Evolutionary conservation across 2,797 vertebrate species (phyloP), one percentile per base, ranked within the genome.

Genomic region (Muraenolepis orangiensis): DNA sequence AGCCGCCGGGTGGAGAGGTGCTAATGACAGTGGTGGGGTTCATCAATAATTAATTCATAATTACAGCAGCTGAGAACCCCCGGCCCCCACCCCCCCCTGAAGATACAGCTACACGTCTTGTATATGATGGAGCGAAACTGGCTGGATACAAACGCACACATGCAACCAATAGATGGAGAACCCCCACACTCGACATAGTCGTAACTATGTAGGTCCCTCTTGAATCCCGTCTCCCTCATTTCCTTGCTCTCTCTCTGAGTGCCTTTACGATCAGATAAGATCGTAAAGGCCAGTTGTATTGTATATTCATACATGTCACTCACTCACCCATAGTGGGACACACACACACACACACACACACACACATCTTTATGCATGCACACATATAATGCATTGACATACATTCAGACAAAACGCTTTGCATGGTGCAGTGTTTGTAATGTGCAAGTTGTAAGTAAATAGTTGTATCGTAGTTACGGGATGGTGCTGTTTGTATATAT

Each of bases 11-110:
- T 26, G 23, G n/a, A 23, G 57, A 67, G 46, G 61, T 38, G 70
- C 29, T 72, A 30, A 77, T 77, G 32, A 67, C n/a, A n/a, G n/a
- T 28, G 68, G 26, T 77, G 57, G 2, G 71, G 76, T 80, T 79
- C 13, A 74, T 81, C 80, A 71, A 73, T 79, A 77, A 78, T 57
- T 29, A 46, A 23, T 26, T 23, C 57, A 64, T 64, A 64, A 64
- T 64, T 64, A 64, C 57, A 64, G 23, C 23, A 26, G 10, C 57
- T 26, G 6, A n/a, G n/a, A n/a, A 4, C n/a, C 57, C 23, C 57
- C 57, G 23, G 57, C 57, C 26, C n/a, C 0, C 8, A 64, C 23
- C 1, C n/a, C 23, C 23, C 57, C 57, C 46, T 61, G 51, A 23
- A 61, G 51, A 11, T 23, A 61, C 51, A 61, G 51, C 51, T 61